Percentiles rank a stretch among this genome's conserved stretches.
phyloP scores from a whole-genome alignment of 2,888 invertebrate species.

The Perizoma flavofasciatum region DNA sequence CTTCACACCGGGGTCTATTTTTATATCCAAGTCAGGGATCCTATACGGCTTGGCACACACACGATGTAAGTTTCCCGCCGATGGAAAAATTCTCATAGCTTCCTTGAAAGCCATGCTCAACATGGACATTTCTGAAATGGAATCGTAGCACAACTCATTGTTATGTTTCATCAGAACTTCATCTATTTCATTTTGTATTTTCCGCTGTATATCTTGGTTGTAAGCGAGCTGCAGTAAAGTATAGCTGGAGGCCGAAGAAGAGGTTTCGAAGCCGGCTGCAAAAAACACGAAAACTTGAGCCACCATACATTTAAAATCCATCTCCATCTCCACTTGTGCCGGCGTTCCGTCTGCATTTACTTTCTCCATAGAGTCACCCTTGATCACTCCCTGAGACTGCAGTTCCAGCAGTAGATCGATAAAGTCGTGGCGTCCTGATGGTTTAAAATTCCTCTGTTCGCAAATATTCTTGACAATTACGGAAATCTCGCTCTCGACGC shows the following conservation, averaged over 20 bases:
- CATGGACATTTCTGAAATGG: slow-evolving; percentile 56
- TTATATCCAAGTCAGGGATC: slow-evolving; percentile 53
- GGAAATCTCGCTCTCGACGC: slow-evolving; percentile 39
- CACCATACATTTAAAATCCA: slow-evolving; percentile 50
- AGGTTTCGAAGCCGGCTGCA: slow-evolving; percentile 76
- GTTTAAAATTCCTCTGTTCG: slow-evolving; percentile 56
- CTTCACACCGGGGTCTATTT: slow-evolving; percentile 61
- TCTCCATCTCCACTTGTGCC: slow-evolving; percentile 50
- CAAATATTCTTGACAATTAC: slow-evolving; percentile 52
- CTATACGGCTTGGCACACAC: slow-evolving; percentile 52
- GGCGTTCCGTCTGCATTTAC: slow-evolving; percentile 54
- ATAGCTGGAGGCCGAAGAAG: slow-evolving; percentile 68
- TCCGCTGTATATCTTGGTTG: slow-evolving; percentile 62
- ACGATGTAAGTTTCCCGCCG: slow-evolving; percentile 56
- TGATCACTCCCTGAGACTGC: slow-evolving; percentile 55
- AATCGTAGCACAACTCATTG: slow-evolving; percentile 62
- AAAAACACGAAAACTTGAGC: slow-evolving; percentile 69
- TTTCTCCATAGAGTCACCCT: slow-evolving; percentile 60
- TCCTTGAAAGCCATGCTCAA: slow-evolving; percentile 62
- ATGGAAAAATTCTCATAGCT: slow-evolving; percentile 59
- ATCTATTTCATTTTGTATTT: slow-evolving; percentile 65
- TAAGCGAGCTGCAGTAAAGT: slow-evolving; percentile 66
- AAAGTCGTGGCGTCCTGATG: slow-evolving; percentile 59
- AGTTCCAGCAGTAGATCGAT: slow-evolving; percentile 58
- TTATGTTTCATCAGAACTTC: slow-evolving; percentile 53